These are phyloP conservation scores for Clistopyga incitator DNA, from an alignment of 2,888 invertebrate genomes.

Conservation along the genomic window DNA sequence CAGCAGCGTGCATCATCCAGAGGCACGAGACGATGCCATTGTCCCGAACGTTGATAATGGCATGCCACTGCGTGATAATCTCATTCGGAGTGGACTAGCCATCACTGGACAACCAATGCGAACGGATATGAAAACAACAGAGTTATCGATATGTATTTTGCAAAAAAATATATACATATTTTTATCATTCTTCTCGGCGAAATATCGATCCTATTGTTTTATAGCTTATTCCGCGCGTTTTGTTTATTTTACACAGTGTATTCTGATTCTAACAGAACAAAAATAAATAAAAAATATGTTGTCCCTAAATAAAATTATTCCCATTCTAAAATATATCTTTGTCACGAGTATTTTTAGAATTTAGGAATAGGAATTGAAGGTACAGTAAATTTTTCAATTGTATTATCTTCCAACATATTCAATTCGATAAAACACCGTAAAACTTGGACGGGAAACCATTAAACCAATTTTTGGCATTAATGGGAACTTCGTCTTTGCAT, in stretches of 20 bases:
- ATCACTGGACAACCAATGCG: background rate
- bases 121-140: background rate
- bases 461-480: background rate
- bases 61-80: constrained; percentile 18
- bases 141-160: background rate
- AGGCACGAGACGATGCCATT: constrained; percentile 20
- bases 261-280: too few species aligned
- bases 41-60: constrained; percentile 33
- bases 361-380: background rate
- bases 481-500: background rate
- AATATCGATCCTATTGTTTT: too few species aligned
- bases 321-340: too few species aligned
- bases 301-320: too few species aligned
- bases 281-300: too few species aligned
- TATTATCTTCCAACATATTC: background rate
- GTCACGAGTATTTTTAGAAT: too few species aligned
- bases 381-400: background rate
- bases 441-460: background rate
- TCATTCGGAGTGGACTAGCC: constrained; percentile 3
- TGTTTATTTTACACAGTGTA: too few species aligned
- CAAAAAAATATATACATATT: background rate
- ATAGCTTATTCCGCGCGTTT: too few species aligned
- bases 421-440: background rate
- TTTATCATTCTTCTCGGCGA: background rate
- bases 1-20: constrained; percentile 15